These are phyloP conservation scores for Chrysina gloriosa DNA, from an alignment of 2,888 invertebrate genomes.

Conservation along the genomic window DNA sequence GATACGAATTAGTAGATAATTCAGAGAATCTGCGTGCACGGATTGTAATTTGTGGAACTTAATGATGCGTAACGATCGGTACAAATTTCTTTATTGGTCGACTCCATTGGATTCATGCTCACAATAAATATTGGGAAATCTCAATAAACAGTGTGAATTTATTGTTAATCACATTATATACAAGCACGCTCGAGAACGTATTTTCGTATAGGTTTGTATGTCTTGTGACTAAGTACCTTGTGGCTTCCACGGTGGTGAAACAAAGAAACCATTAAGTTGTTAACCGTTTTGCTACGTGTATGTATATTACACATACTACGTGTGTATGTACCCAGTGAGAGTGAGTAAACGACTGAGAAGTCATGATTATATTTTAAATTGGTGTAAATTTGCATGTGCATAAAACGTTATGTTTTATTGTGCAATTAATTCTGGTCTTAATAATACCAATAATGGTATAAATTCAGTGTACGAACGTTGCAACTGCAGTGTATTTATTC, in stretches of 20 bases:
- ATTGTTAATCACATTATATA: slow-evolving; percentile 16
- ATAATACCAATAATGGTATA: slow-evolving; percentile 23
- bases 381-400: slow-evolving; percentile 30
- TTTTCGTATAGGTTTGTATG: background rate
- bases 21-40: slow-evolving; percentile 16
- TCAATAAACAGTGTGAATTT: slow-evolving; percentile 22
- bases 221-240: background rate
- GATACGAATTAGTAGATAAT: slow-evolving; percentile 17
- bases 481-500: background rate
- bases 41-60: slow-evolving; percentile 9
- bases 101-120: slow-evolving; percentile 31
- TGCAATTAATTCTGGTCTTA: slow-evolving; percentile 32
- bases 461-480: background rate
- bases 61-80: slow-evolving; percentile 34
- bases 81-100: slow-evolving; percentile 37
- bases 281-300: slow-evolving; percentile 22
- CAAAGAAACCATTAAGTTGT: slow-evolving; percentile 36
- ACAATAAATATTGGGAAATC: slow-evolving; percentile 32
- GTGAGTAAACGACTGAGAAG: slow-evolving; percentile 27
- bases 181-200: slow-evolving; percentile 1
- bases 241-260: slow-evolving; percentile 13
- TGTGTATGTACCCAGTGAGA: background rate
- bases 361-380: slow-evolving; percentile 34
- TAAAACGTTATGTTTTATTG: slow-evolving; percentile 33
- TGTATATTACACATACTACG: background rate